A percentile compares a stretch with the other conserved stretches of the same genome.
These are phyloP conservation scores for Mesoligia furuncula DNA, from an alignment of 2,888 invertebrate genomes.

Conservation along the genomic window DNA sequence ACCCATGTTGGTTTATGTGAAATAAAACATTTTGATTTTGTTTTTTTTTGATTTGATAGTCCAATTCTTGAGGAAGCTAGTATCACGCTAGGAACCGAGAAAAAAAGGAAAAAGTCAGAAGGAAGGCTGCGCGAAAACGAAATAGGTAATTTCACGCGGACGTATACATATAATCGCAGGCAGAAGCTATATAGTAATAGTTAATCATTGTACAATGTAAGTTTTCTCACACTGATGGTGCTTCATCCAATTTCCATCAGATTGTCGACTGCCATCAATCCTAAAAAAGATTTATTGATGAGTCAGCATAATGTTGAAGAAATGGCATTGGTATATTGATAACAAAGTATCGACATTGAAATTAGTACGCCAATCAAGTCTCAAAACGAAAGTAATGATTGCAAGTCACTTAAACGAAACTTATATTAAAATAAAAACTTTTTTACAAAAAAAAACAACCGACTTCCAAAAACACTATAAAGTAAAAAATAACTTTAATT, in stretches of 20 bases:
- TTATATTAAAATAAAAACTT: not conserved
- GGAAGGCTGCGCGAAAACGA: no score
- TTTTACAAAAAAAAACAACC: no score
- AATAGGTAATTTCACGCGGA: no score
- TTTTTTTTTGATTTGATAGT: no score
- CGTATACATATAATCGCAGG: no score
- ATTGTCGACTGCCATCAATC: not conserved
- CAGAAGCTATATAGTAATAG: not conserved
- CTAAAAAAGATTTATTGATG: not conserved
- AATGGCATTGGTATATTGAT: not conserved
- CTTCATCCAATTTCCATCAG: not conserved
- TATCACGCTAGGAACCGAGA: no score
- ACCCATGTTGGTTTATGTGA: no score
- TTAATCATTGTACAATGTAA: not conserved
- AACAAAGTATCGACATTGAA: not conserved
- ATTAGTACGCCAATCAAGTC: not conserved
- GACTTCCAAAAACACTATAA: no score
- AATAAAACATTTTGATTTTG: no score
- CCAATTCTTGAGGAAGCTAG: no score
- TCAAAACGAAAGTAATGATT: not conserved
- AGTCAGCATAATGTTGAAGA: not conserved
- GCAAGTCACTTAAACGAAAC: not conserved
- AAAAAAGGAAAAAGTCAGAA: no score
- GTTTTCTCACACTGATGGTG: not conserved
- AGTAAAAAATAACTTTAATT: no score